phyloP scores from a whole-genome alignment of 2,113 vertebrate genomes.

The Laticauda laticaudata region DNA sequence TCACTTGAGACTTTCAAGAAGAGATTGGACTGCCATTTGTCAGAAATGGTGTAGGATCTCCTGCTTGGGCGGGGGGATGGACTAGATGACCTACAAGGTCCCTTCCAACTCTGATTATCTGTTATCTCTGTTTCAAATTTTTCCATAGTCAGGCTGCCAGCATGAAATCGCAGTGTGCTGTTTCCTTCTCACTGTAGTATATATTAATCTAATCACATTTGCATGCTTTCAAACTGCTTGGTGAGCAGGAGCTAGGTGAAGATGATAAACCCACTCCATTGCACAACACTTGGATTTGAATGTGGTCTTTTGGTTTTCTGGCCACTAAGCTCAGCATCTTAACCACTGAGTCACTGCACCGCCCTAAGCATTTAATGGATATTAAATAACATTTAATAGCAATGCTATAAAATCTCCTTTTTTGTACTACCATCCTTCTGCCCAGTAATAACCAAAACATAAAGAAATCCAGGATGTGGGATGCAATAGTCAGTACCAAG shows the following conservation, averaged over 20 bases:
- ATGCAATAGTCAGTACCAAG: background rate
- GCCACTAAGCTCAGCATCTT: background rate
- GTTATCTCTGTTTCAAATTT: background rate
- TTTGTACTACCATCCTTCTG: background rate
- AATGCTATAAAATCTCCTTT: background rate
- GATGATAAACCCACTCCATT: background rate
- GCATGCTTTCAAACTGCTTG: background rate
- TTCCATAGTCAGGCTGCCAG: background rate
- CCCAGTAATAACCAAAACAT: background rate
- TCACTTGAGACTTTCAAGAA: too few relatives aligned
- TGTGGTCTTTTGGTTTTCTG: background rate
- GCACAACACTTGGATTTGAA: background rate
- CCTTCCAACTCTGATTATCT: too few relatives aligned
- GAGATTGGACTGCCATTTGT: too few relatives aligned
- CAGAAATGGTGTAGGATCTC: too few relatives aligned
- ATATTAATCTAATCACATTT: background rate
- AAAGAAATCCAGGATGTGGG: background rate
- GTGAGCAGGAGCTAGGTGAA: background rate
- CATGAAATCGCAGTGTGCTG: background rate
- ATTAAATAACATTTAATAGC: background rate
- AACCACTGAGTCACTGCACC: background rate
- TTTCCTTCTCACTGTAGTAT: background rate
- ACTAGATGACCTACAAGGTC: too few relatives aligned
- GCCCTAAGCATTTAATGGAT: background rate
- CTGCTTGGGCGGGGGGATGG: too few relatives aligned